Conservation (phyloP, 2,888 invertebrate genomes). For the Heterodera filipjevi region DNA sequence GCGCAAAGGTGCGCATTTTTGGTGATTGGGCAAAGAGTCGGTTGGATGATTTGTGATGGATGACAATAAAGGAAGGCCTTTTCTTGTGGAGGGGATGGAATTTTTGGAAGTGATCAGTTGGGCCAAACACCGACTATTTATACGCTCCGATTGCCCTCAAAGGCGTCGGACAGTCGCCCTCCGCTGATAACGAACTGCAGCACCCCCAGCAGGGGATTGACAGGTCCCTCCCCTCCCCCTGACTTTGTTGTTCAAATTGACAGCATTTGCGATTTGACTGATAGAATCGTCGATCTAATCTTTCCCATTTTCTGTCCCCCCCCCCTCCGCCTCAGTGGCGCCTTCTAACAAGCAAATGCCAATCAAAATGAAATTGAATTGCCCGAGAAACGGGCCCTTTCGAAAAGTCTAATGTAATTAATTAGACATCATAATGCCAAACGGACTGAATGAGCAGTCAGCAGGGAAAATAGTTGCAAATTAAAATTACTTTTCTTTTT, state of each 20-base stretch:
- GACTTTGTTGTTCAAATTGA: background rate
- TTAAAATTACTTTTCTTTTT: too few relatives aligned
- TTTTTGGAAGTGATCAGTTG: background rate
- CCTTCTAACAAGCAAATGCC: background rate
- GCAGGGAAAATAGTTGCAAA: too few relatives aligned
- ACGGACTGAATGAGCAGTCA: too few relatives aligned
- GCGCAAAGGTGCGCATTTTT: background rate
- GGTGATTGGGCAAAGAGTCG: background rate
- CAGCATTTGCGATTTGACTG: background rate
- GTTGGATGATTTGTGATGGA: background rate
- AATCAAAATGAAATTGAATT: background rate
- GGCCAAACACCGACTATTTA: background rate
- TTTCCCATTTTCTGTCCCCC: background rate
- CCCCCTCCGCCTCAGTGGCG: background rate
- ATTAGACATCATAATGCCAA: too few relatives aligned
- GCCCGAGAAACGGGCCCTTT: too few relatives aligned
- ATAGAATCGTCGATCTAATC: background rate
- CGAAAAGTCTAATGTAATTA: too few relatives aligned
- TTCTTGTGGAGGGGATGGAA: background rate
- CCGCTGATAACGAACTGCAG: background rate
- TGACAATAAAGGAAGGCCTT: too few relatives aligned
- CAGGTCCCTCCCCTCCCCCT: background rate
- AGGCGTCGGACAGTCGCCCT: constrained; percentile 1
- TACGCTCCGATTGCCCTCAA: background rate
- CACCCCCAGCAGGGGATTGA: background rate